Percentiles rank a stretch among this genome's conserved stretches.
Conservation (phyloP, 2,888 invertebrate genomes). For the Leptopilina syphax region DNA sequence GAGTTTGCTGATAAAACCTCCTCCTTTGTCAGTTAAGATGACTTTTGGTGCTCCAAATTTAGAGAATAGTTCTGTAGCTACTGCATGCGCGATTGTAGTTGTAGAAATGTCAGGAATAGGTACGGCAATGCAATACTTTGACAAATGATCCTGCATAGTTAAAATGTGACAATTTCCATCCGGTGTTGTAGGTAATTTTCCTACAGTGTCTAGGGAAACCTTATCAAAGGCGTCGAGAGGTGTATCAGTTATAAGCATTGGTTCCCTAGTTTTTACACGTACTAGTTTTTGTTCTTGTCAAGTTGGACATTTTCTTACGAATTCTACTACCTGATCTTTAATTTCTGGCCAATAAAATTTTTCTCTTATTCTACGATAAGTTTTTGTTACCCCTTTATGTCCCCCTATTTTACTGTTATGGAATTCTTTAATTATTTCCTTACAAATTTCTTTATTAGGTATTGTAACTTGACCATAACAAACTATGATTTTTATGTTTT, state of each 20-base stretch:
- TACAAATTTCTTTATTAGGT: conserved; percentile 22
- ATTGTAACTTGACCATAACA: conserved; percentile 36
- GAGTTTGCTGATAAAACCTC: conserved; percentile 1
- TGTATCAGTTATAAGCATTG: conserved; percentile 52
- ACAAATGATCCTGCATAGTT: too few species aligned
- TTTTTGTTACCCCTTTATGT: conserved; percentile 57
- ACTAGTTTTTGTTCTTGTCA: conserved; percentile 53
- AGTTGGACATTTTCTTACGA: conserved; percentile 43
- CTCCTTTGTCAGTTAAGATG: too few species aligned
- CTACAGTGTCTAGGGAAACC: too few species aligned
- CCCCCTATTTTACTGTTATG: conserved; percentile 52
- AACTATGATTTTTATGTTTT: not conserved
- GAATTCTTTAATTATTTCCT: conserved; percentile 36
- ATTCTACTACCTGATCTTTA: conserved; percentile 48
- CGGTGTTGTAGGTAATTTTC: conserved; percentile 31
- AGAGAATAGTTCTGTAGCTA: too few species aligned
- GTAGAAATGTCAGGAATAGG: too few species aligned
- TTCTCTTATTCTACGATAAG: conserved; percentile 47
- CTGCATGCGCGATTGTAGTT: too few species aligned
- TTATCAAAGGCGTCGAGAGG: conserved; percentile 6
- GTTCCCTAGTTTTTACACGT: conserved; percentile 40
- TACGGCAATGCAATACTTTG: too few species aligned
- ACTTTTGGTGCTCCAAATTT: too few species aligned
- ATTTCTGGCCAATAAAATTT: conserved; percentile 53
- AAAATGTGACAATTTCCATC: not conserved